phyloP scores from a whole-genome alignment of 1,140 invertebrate genomes.

The Aricia agestis region DNA sequence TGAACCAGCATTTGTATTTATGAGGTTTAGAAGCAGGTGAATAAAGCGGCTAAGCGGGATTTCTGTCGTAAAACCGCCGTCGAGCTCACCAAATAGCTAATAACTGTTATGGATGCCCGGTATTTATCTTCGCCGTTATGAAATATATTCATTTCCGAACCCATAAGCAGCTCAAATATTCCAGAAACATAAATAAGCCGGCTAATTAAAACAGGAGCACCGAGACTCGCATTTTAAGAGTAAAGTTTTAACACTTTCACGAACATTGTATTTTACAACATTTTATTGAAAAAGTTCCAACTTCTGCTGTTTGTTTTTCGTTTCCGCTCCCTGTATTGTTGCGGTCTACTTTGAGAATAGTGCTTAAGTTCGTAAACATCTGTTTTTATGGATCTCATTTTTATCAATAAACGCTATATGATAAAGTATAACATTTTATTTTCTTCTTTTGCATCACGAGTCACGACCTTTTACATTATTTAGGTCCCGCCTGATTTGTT shows the following conservation, averaged over 20 bases:
- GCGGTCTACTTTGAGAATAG: not conserved
- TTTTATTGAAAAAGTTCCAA: slow-evolving; percentile 15
- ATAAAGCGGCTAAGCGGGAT: not conserved
- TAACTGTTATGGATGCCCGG: not conserved
- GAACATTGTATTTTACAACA: not conserved
- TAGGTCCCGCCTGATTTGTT: too few relatives aligned
- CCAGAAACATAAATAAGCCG: too few relatives aligned
- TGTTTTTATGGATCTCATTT: not conserved
- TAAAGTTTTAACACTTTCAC: slow-evolving; percentile 1
- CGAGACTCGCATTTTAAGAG: not conserved
- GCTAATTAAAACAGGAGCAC: too few relatives aligned
- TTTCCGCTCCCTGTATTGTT: not conserved
- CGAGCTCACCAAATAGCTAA: not conserved
- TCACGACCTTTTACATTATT: too few relatives aligned
- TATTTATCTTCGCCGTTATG: not conserved
- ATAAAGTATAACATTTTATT: not conserved
- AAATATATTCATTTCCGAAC: not conserved
- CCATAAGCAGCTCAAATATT: too few relatives aligned
- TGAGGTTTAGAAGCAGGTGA: not conserved
- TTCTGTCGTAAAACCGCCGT: not conserved
- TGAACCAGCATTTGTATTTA: not conserved
- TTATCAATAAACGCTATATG: not conserved
- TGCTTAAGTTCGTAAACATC: not conserved
- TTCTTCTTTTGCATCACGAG: not conserved
- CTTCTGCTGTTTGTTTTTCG: not conserved